Conservation (phyloP, 2,113 vertebrate species). For the Hemibagrus wyckioides region DNA sequence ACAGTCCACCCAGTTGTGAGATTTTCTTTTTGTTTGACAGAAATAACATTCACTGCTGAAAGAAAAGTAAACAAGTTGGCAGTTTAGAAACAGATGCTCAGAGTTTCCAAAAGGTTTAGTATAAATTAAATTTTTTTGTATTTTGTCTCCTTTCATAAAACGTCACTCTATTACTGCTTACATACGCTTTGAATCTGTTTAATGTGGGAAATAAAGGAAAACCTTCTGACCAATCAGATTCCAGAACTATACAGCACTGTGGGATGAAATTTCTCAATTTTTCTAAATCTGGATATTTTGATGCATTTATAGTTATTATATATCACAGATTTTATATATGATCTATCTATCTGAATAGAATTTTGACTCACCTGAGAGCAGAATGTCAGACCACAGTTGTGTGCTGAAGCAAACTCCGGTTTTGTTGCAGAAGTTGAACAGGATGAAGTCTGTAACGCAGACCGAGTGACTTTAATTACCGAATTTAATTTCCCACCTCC, state of each 20-base stretch:
- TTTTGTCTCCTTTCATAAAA: neutral
- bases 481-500: constrained; percentile 54
- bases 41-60: neutral
- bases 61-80: neutral
- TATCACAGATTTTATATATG: neutral
- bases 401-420: constrained; percentile 48
- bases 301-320: neutral
- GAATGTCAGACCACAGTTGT: constrained; percentile 41
- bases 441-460: constrained; percentile 60
- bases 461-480: constrained; percentile 72
- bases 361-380: constrained; percentile 60
- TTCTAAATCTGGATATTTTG: neutral
- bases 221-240: neutral
- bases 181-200: neutral
- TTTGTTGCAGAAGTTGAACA: constrained; percentile 48
- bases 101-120: neutral
- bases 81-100: neutral
- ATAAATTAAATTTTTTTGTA: neutral
- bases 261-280: neutral
- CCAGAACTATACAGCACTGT: neutral
- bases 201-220: neutral
- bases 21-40: neutral
- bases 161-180: neutral
- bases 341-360: neutral
- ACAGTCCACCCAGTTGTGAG: neutral